Percentiles rank a stretch among this genome's conserved stretches.
Conservation (phyloP, 92 coral and sea anemone genomes). For the Desmophyllum pertusum region DNA sequence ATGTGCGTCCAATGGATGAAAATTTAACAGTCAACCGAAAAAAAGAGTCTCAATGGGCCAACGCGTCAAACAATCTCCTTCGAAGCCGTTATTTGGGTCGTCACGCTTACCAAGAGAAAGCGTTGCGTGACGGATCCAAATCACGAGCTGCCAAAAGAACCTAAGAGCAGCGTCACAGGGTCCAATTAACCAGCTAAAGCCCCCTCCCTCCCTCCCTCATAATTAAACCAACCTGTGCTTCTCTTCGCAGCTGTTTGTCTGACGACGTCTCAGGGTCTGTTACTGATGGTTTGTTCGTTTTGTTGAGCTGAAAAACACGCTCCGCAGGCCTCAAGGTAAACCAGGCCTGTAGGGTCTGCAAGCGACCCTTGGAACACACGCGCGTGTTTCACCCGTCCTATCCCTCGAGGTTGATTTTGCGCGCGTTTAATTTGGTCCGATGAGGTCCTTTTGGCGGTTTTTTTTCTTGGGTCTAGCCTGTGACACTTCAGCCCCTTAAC, state of each 20-base stretch:
- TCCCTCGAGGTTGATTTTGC: slow-evolving; percentile 82
- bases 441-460: slow-evolving; percentile 75
- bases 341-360: slow-evolving; percentile 87
- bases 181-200: too few relatives aligned
- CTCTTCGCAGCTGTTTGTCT: slow-evolving; percentile 85
- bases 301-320: slow-evolving; percentile 76
- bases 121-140: too few relatives aligned
- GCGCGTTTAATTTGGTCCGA: slow-evolving; percentile 77
- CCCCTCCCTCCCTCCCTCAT: too few relatives aligned
- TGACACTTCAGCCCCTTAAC: slow-evolving; percentile 72
- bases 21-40: neutral
- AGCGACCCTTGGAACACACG: slow-evolving; percentile 83
- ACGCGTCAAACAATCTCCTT: too few relatives aligned
- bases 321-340: slow-evolving; percentile 81
- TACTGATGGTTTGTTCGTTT: slow-evolving; percentile 97
- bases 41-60: too few relatives aligned
- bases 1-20: too few relatives aligned
- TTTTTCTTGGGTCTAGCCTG: slow-evolving; percentile 69
- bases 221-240: slow-evolving; percentile 79
- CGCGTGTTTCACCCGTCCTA: slow-evolving; percentile 78
- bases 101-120: too few relatives aligned
- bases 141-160: too few relatives aligned
- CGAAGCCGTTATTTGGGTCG: too few relatives aligned
- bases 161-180: too few relatives aligned
- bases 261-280: slow-evolving; percentile 92